These are phyloP conservation scores for Campoplex capitator DNA, from an alignment of 2,888 invertebrate species.

Conservation along the genomic window DNA sequence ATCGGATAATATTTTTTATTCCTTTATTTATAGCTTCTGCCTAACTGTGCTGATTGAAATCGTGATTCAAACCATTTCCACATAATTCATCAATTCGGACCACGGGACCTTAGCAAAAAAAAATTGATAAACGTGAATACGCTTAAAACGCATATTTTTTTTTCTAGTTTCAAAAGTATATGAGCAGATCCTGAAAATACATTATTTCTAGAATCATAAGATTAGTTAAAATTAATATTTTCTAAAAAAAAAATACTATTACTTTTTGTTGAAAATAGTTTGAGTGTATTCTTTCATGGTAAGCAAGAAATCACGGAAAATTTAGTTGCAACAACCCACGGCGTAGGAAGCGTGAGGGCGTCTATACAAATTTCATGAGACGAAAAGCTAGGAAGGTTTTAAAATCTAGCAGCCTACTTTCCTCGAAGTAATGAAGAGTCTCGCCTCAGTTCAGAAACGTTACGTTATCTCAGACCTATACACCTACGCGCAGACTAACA, in stretches of 20 bases:
- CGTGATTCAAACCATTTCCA: neutral
- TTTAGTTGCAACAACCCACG: neutral
- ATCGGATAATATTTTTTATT: neutral
- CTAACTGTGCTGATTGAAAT: neutral
- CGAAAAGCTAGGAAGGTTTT: constrained; percentile 6
- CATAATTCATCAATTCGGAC: neutral
- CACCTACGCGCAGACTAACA: constrained; percentile 8
- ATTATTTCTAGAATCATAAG: neutral
- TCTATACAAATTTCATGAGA: neutral
- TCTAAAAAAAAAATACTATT: neutral
- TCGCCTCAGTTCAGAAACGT: constrained; percentile 16
- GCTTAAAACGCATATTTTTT: no score
- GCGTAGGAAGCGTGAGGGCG: neutral
- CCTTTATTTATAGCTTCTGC: neutral
- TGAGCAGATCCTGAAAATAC: neutral
- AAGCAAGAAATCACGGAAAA: neutral
- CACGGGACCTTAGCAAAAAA: neutral
- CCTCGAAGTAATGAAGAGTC: constrained; percentile 46
- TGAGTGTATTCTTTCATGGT: neutral
- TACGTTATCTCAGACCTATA: constrained; percentile 2
- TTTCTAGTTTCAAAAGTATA: no score
- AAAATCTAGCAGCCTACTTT: constrained; percentile 27
- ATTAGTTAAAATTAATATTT: neutral
- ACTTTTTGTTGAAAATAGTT: neutral
- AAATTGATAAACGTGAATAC: no score